phyloP scores from a whole-genome alignment of 2,113 vertebrate genomes.

The Aepyceros melampus region DNA sequence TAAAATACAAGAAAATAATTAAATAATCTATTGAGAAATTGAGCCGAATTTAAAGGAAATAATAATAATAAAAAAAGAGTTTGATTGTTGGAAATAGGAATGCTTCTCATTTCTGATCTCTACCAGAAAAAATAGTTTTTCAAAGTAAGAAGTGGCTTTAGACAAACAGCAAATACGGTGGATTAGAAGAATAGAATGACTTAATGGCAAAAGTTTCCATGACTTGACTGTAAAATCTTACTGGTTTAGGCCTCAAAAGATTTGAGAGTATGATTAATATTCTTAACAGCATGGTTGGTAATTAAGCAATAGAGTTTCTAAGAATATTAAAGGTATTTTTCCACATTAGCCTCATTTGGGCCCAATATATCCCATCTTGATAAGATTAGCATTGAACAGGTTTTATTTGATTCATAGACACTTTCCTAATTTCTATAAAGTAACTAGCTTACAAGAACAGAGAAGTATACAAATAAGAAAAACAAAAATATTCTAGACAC shows the following conservation, averaged over 20 bases:
- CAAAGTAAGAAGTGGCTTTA: background rate
- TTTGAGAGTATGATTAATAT: background rate
- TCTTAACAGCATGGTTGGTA: background rate
- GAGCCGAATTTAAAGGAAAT: background rate
- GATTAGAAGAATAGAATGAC: background rate
- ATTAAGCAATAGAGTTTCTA: background rate
- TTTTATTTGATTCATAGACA: background rate
- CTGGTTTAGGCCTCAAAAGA: background rate
- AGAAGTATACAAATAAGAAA: background rate
- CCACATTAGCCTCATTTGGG: background rate
- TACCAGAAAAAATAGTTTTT: constrained; percentile 13
- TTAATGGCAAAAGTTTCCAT: background rate
- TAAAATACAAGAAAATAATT: background rate
- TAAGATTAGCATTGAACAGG: background rate
- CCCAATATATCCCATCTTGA: background rate
- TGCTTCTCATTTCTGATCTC: background rate
- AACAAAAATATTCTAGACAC: background rate
- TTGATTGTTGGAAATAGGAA: background rate
- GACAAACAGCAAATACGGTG: background rate
- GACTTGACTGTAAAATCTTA: background rate
- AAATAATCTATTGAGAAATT: background rate
- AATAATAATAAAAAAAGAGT: background rate
- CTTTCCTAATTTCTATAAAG: background rate
- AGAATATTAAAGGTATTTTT: background rate
- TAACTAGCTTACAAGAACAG: background rate